Evolutionary conservation across 2,888 invertebrate genomes (phyloP).

Genomic region (Eumacrocentrus americanus): DNA sequence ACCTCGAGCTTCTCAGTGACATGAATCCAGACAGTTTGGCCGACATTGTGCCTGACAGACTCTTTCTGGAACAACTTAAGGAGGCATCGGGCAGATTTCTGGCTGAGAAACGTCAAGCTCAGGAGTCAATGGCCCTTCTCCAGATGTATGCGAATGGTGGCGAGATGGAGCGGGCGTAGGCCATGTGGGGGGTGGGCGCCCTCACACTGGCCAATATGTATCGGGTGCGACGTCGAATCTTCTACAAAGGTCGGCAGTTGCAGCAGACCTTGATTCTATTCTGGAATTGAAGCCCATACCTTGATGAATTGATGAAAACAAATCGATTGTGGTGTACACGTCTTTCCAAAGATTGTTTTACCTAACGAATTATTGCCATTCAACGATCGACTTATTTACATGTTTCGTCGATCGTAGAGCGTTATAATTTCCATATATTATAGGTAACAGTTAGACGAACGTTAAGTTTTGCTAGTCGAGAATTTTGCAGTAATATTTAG

Average conservation of each 20-base stretch:
- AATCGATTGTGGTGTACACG: background rate
- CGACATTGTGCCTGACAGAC: constrained; percentile 74
- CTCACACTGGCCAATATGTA: constrained; percentile 59
- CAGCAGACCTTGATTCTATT: constrained; percentile 58
- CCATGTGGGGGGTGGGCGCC: constrained; percentile 61
- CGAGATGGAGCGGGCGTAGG: constrained; percentile 61
- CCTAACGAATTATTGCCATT: background rate
- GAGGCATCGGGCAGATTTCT: constrained; percentile 83
- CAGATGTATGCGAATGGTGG: constrained; percentile 68
- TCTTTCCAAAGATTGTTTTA: background rate
- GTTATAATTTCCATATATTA: too few relatives aligned
- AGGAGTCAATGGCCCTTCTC: constrained; percentile 84
- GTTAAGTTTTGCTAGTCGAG: too few relatives aligned
- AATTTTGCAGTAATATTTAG: background rate
- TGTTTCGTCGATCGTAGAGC: too few relatives aligned
- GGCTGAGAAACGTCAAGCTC: constrained; percentile 83
- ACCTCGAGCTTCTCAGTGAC: constrained; percentile 82
- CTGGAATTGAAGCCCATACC: constrained; percentile 56
- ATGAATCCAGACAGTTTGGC: constrained; percentile 89
- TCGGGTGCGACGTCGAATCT: constrained; percentile 58
- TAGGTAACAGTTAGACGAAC: too few relatives aligned
- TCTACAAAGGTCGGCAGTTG: constrained; percentile 57
- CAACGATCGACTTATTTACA: too few relatives aligned
- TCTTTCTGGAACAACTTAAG: constrained; percentile 80
- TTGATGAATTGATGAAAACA: constrained; percentile 14